Percentiles rank a stretch among this genome's conserved stretches.
phyloP scores from a whole-genome alignment of 2,113 vertebrate species.

The Murina feae region DNA sequence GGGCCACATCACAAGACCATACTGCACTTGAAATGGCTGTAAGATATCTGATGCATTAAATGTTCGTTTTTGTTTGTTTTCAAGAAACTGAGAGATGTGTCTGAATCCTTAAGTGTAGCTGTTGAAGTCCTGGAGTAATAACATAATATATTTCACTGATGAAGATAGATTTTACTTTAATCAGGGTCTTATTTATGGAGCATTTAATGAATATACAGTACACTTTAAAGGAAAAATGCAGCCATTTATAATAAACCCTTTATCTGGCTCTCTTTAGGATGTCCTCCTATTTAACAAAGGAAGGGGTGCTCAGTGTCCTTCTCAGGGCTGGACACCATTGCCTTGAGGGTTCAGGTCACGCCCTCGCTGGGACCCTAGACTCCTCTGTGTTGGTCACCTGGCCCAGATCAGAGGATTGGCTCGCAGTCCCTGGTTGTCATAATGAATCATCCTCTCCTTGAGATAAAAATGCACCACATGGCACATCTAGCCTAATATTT shows the following conservation, averaged over 20 bases:
- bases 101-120: background rate
- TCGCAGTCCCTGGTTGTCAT: background rate
- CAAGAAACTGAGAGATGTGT: background rate
- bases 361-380: background rate
- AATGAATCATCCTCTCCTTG: background rate
- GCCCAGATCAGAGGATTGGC: constrained; percentile 13
- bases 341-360: background rate
- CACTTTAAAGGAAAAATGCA: background rate
- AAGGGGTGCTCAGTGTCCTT: background rate
- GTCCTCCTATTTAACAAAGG: constrained; percentile 6
- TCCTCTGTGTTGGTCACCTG: background rate
- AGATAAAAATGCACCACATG: background rate
- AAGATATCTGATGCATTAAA: rapidly evolving
- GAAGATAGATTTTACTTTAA: constrained; percentile 29
- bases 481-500: constrained; percentile 19
- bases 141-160: background rate
- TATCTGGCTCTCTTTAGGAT: constrained; percentile 15
- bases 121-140: background rate
- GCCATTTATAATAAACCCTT: background rate
- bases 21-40: background rate
- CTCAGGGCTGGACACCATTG: constrained; percentile 16
- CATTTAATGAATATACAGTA: background rate
- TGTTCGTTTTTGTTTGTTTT: background rate
- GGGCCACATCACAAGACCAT: no score
- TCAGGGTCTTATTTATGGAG: background rate